Base-by-base conservation (phyloP, 1,140 invertebrate genomes). In the Wasmannia auropunctata region DNA sequence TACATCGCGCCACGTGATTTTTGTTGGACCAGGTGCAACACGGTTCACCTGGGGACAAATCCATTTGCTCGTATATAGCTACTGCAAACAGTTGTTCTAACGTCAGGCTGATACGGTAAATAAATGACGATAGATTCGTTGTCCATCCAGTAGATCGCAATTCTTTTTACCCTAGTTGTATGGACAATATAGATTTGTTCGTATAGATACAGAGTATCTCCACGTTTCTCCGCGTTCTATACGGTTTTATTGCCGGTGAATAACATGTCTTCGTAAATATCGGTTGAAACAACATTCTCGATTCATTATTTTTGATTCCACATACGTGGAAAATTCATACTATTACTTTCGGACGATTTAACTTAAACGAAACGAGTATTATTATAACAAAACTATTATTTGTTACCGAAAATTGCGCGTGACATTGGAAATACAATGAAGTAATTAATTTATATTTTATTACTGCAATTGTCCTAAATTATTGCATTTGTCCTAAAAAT, bases 1-100 rank as follows among this genome's bases (percentile, higher is more conserved):
- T 54, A 51, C 51, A 58, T 14, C 28, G 65, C 6, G 65, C 6
- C 7, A 16, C 11, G 65, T 43, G 67, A 83, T 74, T 79, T 79
- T 79, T 58, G 34, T 34, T 31, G 14, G 14, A 7, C 25, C 51
- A 51, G 51, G 28, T 58, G 25, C 16, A 11, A 14, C 7, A 6
- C 25, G 19, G 28, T 14, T 8, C n/a, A 37, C 34, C 16, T 43
- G 37, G n/a, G 28, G 43, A 79, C 43, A 25, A 37, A 79, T 79
- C 60, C 60, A 79, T 79, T 79, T 65, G 43, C 31, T 65, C 43
- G 46, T 51, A 2, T 51, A 2, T 2, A 37, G 76, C 43, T 49
- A 79, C 28, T 37, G 43, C 28, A 54, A 65, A 46, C 74, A 22
- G 67, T 65, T 37, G 43, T 25, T 10, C 34, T 14, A 25, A 46